Evolutionary conservation across 2,888 invertebrate species (phyloP).

Genomic region (Bellardia bayeri): DNA sequence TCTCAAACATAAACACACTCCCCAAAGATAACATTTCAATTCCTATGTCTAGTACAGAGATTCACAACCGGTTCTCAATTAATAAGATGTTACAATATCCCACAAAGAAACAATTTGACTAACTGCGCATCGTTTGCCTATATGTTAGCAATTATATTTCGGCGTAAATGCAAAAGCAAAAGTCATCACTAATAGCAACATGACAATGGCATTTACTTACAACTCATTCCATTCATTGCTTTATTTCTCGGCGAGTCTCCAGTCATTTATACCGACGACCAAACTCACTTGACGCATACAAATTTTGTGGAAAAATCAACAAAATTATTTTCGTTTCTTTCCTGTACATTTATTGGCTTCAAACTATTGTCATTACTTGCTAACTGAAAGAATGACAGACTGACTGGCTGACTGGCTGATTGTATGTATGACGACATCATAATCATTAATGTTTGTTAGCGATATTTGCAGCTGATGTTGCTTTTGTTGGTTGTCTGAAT

Average conservation of each 20-base stretch:
- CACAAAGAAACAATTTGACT: background rate
- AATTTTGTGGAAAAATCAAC: slow-evolving; percentile 25
- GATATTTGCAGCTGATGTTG: slow-evolving; percentile 27
- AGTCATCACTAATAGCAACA: slow-evolving; percentile 61
- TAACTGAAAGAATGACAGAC: background rate
- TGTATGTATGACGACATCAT: background rate
- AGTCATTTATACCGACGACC: background rate
- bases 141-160: slow-evolving; percentile 52
- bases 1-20: background rate
- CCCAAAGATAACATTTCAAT: slow-evolving; percentile 65
- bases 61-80: slow-evolving; percentile 33
- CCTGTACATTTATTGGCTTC: slow-evolving; percentile 17
- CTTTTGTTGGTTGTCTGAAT: slow-evolving; percentile 14
- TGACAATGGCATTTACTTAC: slow-evolving; percentile 29
- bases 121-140: slow-evolving; percentile 2
- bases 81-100: background rate
- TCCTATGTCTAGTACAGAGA: slow-evolving; percentile 64
- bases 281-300: slow-evolving; percentile 38
- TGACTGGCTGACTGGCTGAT: background rate
- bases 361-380: slow-evolving; percentile 12
- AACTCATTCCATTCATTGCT: background rate
- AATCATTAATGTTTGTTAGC: slow-evolving; percentile 7
- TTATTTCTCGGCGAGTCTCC: background rate
- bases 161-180: slow-evolving; percentile 59
- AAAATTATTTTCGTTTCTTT: slow-evolving; percentile 7